Base-by-base conservation (phyloP, 2,113 vertebrate species). In the Apteryx mantelli region DNA sequence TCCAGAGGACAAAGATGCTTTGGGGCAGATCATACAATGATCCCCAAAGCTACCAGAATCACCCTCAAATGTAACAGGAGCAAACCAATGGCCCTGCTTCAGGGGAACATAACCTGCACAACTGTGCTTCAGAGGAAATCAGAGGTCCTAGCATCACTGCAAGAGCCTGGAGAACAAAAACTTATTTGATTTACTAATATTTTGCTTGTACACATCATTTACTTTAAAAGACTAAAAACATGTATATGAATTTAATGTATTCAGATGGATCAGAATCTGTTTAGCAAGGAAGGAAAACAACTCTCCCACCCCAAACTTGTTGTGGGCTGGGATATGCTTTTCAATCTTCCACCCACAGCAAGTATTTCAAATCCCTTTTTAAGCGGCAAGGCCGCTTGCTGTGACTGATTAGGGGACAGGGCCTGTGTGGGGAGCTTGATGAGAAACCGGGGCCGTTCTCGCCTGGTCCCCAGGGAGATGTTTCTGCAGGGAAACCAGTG, bases 221-320 rank as follows among this genome's bases (percentile, higher is more conserved):
- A 42, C 36, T 94, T 96, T 79, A 76, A 92, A 93, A 86, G 65
- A 71, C 75, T 78, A 94, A 93, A 95, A 89, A 66, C 84, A 80
- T 82, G 78, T 89, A 95, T 91, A 68, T 88, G 78, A 86, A 73
- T 86, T 83, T 83, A 91, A 93, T 74, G 69, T 89, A 87, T 81
- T 95, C 92, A 96, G 94, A 90, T 70, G 82, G 90, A 58, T 90
- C 76, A 80, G 94, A 96, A 96, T 91, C 95, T 94, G 96, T 95
- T 96, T 91, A 86, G 68, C 68, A 50, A 74, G 76, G 79, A 95
- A 91, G 86, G 85, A 97, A 82, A 96, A 91, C 89, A 94, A 70
- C 82, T 91, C 95, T 94, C 90, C 95, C 88, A 88, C 76, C 88
- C 50, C 69, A 93, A 94, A 75, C 82, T 88, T 94, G 86, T 85